A percentile compares a stretch with the other conserved stretches of the same genome.
phyloP scores from a whole-genome alignment of 2,797 vertebrate genomes.

The Smutsia temminckii region DNA sequence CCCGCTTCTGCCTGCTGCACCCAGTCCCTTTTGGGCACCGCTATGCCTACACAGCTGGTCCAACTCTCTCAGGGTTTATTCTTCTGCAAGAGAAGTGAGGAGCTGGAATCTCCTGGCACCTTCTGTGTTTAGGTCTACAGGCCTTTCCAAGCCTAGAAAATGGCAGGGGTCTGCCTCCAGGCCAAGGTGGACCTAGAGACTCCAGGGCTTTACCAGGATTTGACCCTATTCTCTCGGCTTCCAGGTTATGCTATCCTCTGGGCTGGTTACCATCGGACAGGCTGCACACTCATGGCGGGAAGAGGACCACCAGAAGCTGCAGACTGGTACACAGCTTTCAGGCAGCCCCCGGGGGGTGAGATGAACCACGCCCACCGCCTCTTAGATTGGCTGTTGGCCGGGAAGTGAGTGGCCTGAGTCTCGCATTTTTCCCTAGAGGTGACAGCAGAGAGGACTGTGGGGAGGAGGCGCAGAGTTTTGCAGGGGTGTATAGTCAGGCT shows the following conservation, averaged over 20 bases:
- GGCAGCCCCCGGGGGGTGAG: neutral
- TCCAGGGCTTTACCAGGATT: rapidly evolving
- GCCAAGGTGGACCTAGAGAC: neutral
- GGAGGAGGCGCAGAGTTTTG: too few species aligned
- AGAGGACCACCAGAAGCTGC: neutral
- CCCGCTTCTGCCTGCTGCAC: too few species aligned
- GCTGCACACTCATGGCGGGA: neutral
- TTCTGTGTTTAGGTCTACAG: neutral
- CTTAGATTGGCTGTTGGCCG: neutral
- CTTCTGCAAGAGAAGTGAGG: neutral
- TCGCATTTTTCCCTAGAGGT: neutral
- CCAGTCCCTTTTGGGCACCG: neutral
- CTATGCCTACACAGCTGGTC: neutral
- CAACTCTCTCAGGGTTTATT: neutral
- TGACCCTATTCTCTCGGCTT: rapidly evolving
- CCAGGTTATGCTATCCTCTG: rapidly evolving
- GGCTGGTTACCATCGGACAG: rapidly evolving
- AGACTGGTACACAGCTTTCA: neutral
- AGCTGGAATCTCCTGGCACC: neutral
- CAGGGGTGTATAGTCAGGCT: neutral
- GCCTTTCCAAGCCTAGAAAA: neutral
- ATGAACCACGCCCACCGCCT: neutral
- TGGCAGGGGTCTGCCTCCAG: too few species aligned
- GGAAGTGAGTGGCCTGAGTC: neutral
- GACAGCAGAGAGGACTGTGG: neutral